These are phyloP conservation scores for Scomber colias DNA, from an alignment of 2,113 vertebrate genomes.

Conservation along the genomic window DNA sequence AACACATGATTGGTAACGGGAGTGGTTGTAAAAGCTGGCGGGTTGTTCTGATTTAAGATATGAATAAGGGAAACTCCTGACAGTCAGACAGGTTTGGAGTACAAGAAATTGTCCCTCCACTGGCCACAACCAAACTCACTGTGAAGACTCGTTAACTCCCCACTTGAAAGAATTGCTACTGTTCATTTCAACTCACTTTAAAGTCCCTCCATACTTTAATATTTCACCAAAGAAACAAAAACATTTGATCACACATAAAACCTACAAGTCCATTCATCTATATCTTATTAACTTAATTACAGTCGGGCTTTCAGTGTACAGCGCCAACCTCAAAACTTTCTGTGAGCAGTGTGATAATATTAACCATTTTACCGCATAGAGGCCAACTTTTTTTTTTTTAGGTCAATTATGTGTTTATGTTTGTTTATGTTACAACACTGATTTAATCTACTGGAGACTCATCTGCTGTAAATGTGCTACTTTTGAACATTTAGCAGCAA, in stretches of 20 bases:
- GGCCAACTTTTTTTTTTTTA: not conserved
- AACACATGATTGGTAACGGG: not conserved
- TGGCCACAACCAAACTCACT: not conserved
- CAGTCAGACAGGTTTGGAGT: not conserved
- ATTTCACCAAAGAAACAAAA: not conserved
- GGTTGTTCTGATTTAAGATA: constrained; percentile 10
- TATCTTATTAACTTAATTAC: not conserved
- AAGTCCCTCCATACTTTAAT: no score
- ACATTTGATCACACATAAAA: not conserved
- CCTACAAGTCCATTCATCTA: not conserved
- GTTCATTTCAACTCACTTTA: not conserved
- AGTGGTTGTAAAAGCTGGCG: not conserved
- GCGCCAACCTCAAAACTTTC: not conserved
- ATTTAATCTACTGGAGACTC: not conserved
- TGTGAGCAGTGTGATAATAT: not conserved
- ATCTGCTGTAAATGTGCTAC: not conserved
- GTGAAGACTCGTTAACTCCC: not conserved
- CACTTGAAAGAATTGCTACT: not conserved
- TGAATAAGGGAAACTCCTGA: constrained; percentile 3
- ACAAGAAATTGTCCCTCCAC: not conserved
- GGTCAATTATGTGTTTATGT: not conserved
- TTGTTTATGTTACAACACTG: not conserved
- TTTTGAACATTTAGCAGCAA: not conserved
- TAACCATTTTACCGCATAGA: not conserved
- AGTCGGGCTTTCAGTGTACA: not conserved